A percentile compares a stretch with the other conserved stretches of the same genome.
phyloP scores from a whole-genome alignment of 2,113 vertebrate genomes.

The Glaucidium brasilianum region DNA sequence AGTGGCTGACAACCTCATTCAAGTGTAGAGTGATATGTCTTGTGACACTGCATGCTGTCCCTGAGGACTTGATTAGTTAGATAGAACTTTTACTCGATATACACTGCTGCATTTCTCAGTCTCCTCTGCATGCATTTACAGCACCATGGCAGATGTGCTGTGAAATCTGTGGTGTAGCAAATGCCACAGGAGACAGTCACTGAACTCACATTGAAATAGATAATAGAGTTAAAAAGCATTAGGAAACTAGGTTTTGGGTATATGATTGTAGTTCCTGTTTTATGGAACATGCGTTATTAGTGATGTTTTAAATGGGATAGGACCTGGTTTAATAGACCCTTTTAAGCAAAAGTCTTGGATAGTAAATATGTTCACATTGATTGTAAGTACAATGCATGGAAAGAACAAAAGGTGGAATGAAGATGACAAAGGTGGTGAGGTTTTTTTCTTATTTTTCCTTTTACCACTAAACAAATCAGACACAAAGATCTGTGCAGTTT shows the following conservation, averaged over 20 bases:
- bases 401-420: not conserved
- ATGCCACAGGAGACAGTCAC: conserved; percentile 52
- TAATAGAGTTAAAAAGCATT: conserved; percentile 20
- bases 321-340: not conserved
- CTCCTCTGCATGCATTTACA: conserved; percentile 60
- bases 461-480: not conserved
- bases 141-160: conserved; percentile 64
- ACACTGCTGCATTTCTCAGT: not conserved
- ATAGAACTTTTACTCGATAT: conserved; percentile 32
- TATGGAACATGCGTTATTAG: not conserved
- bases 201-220: conserved; percentile 61
- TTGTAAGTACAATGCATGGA: not conserved
- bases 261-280: not conserved
- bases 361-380: not conserved
- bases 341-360: not conserved
- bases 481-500: not conserved
- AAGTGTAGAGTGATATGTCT: conserved; percentile 14
- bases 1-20: conserved; percentile 38
- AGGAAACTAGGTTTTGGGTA: not conserved
- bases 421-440: not conserved
- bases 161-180: conserved; percentile 67
- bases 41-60: conserved; percentile 12
- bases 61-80: conserved; percentile 49
- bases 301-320: not conserved
- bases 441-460: not conserved